Percentiles rank a stretch among this genome's conserved stretches.
These are phyloP conservation scores for Bilobella aurantiaca DNA, from an alignment of 1,140 invertebrate species.

Conservation along the genomic window DNA sequence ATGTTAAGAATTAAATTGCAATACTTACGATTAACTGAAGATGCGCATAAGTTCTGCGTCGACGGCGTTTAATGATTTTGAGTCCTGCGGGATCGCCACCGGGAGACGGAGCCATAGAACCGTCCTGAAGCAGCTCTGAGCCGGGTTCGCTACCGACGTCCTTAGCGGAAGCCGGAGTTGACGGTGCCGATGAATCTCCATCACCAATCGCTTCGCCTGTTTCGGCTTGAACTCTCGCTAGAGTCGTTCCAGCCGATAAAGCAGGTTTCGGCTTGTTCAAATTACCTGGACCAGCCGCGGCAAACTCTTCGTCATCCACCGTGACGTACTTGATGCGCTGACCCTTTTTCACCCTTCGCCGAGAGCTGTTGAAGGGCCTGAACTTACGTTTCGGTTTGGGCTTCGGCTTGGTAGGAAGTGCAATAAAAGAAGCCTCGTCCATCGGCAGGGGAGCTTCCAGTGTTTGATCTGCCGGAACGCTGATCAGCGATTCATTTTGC, in stretches of 20 bases:
- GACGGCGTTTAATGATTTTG: background rate
- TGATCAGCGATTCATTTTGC: no score
- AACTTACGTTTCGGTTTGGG: background rate
- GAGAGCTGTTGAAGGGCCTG: background rate
- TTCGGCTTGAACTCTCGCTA: no score
- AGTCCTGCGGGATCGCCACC: background rate
- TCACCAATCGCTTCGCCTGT: no score
- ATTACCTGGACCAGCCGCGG: background rate
- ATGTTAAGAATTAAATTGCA: background rate
- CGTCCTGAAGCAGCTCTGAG: no score
- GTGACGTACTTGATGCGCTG: background rate
- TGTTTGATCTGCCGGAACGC: no score
- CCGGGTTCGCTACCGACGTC: no score
- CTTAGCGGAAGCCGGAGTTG: background rate
- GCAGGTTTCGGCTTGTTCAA: no score
- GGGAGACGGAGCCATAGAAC: background rate
- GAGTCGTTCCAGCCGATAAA: no score
- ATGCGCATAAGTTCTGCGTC: background rate
- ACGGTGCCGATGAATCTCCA: background rate
- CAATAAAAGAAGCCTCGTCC: no score
- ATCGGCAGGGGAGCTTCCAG: no score
- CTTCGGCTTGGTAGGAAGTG: background rate
- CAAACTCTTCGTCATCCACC: background rate
- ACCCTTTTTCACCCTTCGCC: background rate
- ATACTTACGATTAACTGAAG: background rate